Conservation (phyloP, 1,140 invertebrate genomes). For the Eriocheir sinensis region DNA sequence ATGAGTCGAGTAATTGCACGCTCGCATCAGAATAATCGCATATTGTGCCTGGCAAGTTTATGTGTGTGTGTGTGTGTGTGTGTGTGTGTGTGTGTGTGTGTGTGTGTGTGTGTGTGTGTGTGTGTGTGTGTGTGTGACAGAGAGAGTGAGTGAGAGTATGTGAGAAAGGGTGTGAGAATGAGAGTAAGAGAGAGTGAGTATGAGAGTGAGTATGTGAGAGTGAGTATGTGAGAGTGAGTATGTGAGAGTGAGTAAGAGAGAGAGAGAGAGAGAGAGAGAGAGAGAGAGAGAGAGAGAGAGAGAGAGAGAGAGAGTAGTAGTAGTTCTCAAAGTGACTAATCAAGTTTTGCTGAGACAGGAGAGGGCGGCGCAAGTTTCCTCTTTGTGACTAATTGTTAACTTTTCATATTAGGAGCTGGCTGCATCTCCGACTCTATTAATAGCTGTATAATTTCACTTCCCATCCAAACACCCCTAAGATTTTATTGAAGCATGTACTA, state of each 20-base stretch:
- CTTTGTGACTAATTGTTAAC: neutral
- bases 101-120: neutral
- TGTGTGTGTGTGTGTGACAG: neutral
- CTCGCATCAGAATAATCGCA: neutral
- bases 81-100: too few species aligned
- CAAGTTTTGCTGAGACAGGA: neutral
- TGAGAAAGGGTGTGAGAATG: neutral
- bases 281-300: slow-evolving; percentile 22
- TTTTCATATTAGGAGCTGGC: neutral
- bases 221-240: slow-evolving; percentile 19
- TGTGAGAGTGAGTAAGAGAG: slow-evolving; percentile 19
- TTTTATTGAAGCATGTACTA: neutral
- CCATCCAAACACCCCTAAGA: neutral
- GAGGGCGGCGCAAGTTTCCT: neutral
- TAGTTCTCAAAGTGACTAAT: neutral
- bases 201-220: slow-evolving; percentile 19
- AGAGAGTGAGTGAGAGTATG: neutral
- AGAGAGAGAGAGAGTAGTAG: too few species aligned
- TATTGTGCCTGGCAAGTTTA: neutral
- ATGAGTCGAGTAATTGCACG: neutral
- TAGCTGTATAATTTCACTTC: neutral
- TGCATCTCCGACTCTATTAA: neutral
- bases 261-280: slow-evolving; percentile 22
- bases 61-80: neutral
- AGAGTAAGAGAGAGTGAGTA: slow-evolving; percentile 20